Conservation (phyloP, 2,113 vertebrate species). For the Eretmochelys imbricata region DNA sequence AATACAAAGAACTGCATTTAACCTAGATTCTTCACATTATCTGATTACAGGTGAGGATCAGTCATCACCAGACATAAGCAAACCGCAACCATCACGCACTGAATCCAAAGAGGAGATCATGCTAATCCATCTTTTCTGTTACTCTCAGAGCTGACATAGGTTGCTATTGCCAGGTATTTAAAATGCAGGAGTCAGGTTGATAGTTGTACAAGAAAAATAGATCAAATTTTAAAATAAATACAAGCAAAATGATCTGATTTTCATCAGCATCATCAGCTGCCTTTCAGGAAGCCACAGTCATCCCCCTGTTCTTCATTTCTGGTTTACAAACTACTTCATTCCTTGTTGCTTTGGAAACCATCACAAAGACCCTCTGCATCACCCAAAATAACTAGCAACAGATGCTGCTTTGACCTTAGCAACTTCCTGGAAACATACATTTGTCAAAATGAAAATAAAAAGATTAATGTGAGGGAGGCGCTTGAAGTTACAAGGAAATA, state of each 20-base stretch:
- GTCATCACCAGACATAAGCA: neutral
- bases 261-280: conserved; percentile 69
- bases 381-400: conserved; percentile 91
- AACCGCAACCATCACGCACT: neutral
- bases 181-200: conserved; percentile 31
- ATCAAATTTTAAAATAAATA: conserved; percentile 63
- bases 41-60: neutral
- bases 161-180: neutral
- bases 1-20: neutral
- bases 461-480: conserved; percentile 86
- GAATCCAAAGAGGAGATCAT: neutral
- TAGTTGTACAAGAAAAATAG: conserved; percentile 57
- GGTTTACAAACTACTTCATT: conserved; percentile 76
- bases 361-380: conserved; percentile 83
- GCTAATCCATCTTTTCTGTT: neutral
- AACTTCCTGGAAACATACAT: conserved; percentile 93
- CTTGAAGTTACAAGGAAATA: conserved; percentile 55
- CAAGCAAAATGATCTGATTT: conserved; percentile 49
- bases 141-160: neutral
- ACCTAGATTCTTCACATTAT: neutral
- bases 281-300: conserved; percentile 79
- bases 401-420: conserved; percentile 92
- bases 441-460: conserved; percentile 93
- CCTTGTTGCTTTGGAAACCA: conserved; percentile 83
- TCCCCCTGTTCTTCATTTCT: conserved; percentile 25